Evolutionary conservation across 30 jellyfish, hydroid and myxozoan genomes (phyloP).

Genomic region (Aurelia coerulea): DNA sequence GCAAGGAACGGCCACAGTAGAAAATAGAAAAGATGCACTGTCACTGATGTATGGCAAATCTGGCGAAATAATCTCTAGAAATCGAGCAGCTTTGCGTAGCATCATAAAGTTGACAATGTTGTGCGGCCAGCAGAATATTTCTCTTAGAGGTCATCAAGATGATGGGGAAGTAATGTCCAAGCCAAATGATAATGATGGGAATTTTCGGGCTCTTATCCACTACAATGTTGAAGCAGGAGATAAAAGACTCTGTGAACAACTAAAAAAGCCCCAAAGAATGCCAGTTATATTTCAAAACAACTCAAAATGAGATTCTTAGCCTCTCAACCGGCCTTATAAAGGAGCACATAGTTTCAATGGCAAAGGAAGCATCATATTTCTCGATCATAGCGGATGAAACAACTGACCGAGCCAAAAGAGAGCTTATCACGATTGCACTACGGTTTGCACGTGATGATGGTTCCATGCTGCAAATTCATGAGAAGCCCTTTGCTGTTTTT

Average conservation of each 20-base stretch:
- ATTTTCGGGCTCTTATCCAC: not conserved
- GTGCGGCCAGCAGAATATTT: constrained; percentile 17
- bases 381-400: constrained; percentile 30
- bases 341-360: constrained; percentile 19
- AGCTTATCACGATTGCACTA: constrained; percentile 15
- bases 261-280: not conserved
- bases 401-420: constrained; percentile 11
- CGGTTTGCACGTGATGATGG: constrained; percentile 35
- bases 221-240: no score
- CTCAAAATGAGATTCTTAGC: constrained; percentile 16
- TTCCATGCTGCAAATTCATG: constrained; percentile 12
- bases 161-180: not conserved
- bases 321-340: constrained; percentile 11
- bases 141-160: not conserved
- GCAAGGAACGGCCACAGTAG: not conserved
- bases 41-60: not conserved
- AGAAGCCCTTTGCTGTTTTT: constrained; percentile 3
- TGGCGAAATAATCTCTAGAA: constrained; percentile 7
- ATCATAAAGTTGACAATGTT: constrained; percentile 17
- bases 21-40: not conserved
- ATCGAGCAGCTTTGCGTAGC: constrained; percentile 3
- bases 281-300: constrained; percentile 24
- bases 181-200: not conserved
- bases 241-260: not conserved
- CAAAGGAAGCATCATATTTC: constrained; percentile 11